Base-by-base conservation (phyloP, 2,888 invertebrate genomes). In the Patella pellucida region DNA sequence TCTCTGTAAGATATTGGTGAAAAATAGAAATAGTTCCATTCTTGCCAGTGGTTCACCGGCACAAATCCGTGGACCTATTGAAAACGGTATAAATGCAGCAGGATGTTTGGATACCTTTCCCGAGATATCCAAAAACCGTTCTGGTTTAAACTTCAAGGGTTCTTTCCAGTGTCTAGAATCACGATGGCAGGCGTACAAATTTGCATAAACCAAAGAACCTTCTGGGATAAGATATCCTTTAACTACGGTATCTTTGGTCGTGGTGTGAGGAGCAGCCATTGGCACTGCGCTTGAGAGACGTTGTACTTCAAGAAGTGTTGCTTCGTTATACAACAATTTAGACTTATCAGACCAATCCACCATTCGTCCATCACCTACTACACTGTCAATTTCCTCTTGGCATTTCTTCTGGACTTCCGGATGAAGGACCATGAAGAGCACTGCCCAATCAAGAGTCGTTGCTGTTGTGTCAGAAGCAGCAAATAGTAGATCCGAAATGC, bases 21-120 rank as follows among this genome's bases (percentile, higher is more conserved):
- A 62, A 23, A 62, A 62, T 19, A 62, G 62, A 15, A 62, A 62
- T 23, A 62, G 23, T 23, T 62, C 62, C 62, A 62, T 62, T 62
- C 23, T 62, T 23, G 62, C 62, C 62, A 62, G 62, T 5, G 14
- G 5, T 12, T 62, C 23, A 62, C 62, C 62, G 3, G 62, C 19
- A 19, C 62, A 62, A 7, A 23, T 14, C 23, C 62, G 19, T 19
- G 62, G 62, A 62, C 62, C 62, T 23, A 23, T 23, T 23, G 62
- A 62, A 62, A 62, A 62, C 62, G 62, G 62, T 14, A 62, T 62
- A 3, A 62, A 62, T 19, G 62, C 9, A 15, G 62, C 9, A 11
- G 62, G 62, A 0, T 11, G 19, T 23, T 62, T 62, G 23, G 23
- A 11, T 23, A 62, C 19, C 0, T 62, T 62, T 5, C 62, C 62